Evolutionary conservation across 2,888 invertebrate species (phyloP).

Genomic region (Boloria euphrosyne): DNA sequence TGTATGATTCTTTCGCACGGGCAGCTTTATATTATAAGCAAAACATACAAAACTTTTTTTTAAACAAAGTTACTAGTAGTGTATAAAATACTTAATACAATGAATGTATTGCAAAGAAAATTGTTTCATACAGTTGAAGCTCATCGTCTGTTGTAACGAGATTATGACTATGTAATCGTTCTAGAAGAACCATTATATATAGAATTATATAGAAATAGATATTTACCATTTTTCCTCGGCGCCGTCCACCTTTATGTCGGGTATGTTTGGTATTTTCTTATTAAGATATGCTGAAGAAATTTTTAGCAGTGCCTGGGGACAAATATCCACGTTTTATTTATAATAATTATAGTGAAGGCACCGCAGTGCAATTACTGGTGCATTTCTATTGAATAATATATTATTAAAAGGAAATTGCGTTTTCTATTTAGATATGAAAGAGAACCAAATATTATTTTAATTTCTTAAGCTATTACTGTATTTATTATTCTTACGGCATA

Average conservation of each 20-base stretch:
- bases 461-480: too few relatives aligned
- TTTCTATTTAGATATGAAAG: background rate
- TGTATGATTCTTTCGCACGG: too few relatives aligned
- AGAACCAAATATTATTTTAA: background rate
- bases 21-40: too few relatives aligned
- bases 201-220: conserved; percentile 17
- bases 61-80: too few relatives aligned
- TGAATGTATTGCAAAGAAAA: background rate
- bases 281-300: conserved; percentile 95
- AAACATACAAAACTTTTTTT: too few relatives aligned
- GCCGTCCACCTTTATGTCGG: conserved; percentile 94
- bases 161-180: background rate
- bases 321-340: conserved; percentile 1
- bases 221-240: conserved; percentile 94
- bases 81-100: too few relatives aligned
- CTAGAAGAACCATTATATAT: background rate
- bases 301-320: conserved; percentile 90
- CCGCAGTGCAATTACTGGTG: background rate
- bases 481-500: too few relatives aligned
- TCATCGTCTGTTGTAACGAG: background rate
- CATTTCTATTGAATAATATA: background rate
- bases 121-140: background rate
- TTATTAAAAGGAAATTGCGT: background rate
- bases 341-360: background rate
- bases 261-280: conserved; percentile 96